These are phyloP conservation scores for Pantherophis vulpinus DNA, from an alignment of 2,797 vertebrate species.

Conservation along the genomic window DNA sequence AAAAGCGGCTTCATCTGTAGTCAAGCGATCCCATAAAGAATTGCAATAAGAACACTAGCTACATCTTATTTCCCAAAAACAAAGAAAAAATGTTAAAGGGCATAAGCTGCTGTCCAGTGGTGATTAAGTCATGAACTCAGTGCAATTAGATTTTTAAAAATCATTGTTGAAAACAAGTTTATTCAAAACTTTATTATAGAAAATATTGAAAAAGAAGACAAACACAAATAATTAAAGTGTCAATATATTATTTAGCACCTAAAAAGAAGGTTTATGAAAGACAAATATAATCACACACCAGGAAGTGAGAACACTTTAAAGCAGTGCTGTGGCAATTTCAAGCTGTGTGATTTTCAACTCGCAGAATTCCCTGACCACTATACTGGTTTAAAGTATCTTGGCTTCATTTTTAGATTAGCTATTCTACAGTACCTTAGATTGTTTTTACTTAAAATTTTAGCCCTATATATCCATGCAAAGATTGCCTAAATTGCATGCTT, in stretches of 20 bases:
- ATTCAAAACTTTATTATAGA: background rate
- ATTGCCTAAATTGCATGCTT: background rate
- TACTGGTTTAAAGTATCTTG: background rate
- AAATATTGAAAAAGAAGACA: background rate
- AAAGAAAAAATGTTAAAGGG: background rate
- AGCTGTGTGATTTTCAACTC: background rate
- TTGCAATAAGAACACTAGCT: background rate
- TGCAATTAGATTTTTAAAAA: background rate
- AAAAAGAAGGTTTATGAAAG: background rate
- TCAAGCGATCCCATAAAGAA: background rate
- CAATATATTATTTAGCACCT: background rate
- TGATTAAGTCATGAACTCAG: background rate
- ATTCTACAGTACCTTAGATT: background rate
- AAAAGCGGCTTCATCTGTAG: background rate
- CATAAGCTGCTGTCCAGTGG: background rate
- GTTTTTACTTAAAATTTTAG: background rate
- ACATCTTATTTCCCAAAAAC: background rate
- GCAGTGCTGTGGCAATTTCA: background rate
- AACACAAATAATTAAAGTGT: background rate
- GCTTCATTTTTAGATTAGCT: background rate
- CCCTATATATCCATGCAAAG: background rate
- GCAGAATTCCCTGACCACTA: background rate
- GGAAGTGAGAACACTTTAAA: background rate
- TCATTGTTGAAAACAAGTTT: background rate
- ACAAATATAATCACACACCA: background rate